Conservation (phyloP, 1,140 invertebrate species). For the Drosophila nigrodunni region DNA sequence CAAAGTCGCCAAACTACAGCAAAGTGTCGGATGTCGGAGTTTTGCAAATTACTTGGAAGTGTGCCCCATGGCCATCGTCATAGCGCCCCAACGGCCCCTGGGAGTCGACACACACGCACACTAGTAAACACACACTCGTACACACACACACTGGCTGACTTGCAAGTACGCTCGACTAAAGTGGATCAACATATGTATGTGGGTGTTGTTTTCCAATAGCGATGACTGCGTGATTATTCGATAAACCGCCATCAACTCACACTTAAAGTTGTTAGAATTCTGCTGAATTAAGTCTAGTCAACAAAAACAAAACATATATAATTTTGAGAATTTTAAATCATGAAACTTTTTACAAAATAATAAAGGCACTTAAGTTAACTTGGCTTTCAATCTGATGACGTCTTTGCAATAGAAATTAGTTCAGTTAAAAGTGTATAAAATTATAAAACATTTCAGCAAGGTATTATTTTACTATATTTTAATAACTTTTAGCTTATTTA, state of each 20-base stretch:
- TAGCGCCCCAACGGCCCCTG: slow-evolving; percentile 50
- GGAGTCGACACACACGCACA: slow-evolving; percentile 43
- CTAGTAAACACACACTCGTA: slow-evolving; percentile 3
- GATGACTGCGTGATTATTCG: slow-evolving; percentile 11
- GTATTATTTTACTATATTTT: no score
- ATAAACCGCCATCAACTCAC: background rate
- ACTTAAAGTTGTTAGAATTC: background rate
- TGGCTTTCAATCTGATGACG: no score
- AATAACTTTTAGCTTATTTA: no score
- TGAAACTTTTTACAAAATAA: no score
- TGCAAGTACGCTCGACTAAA: slow-evolving; percentile 32
- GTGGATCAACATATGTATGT: slow-evolving; percentile 75
- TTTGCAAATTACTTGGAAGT: slow-evolving; percentile 81
- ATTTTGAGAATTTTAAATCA: no score
- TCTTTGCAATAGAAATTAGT: no score
- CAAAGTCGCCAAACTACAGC: slow-evolving; percentile 78
- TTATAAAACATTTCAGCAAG: no score
- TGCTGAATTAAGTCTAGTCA: background rate
- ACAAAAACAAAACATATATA: no score
- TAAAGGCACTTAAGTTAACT: no score
- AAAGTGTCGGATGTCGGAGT: slow-evolving; percentile 75
- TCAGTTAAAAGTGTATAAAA: no score
- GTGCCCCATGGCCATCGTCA: slow-evolving; percentile 59
- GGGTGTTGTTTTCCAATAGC: slow-evolving; percentile 44
- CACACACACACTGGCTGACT: slow-evolving; percentile 8